Base-by-base conservation (phyloP, 2,113 vertebrate genomes). In the Rhineura floridana region DNA sequence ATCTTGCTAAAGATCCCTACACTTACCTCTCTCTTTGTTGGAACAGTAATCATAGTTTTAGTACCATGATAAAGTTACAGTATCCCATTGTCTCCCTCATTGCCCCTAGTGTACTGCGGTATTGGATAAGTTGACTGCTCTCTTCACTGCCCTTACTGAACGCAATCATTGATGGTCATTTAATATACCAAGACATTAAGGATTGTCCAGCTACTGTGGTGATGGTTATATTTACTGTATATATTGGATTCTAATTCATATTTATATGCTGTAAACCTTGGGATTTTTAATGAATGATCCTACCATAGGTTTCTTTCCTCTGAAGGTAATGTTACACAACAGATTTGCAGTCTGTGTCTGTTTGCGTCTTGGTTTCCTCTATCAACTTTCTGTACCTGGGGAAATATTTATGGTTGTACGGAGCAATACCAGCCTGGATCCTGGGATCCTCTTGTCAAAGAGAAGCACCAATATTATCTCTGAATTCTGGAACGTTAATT, bases 71-170 rank as follows among this genome's bases (percentile, higher is more conserved):
- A 19, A 21, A 80, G 46, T 23, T 81, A 50, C 11, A 83, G 65
- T 4, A 25, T 9, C 4, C 15, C 46, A 2, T 7, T 4, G 76
- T 86, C 39, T 1, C 62, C 86, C 72, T 0, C 0, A 52, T 6
- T 39, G 30, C 80, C 28, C 6, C 17, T 0, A 0, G 11, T 39
- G 59, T 4, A 4, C n/a, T 10, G 13, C 9, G n/a, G 25, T 28
- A 36, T 6, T 13, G 8, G 12, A 39, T 36, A 23, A 15, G 59
- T 28, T 65, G 65, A 89, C 48, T 86, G 13, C 59, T 39, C 28
- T 76, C 44, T 62, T 62, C 5, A n/a, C 78, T 46, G 17, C n/a
- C 15, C 15, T 76, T 82, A 50, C 8, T 88, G 23, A 76, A 48
- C 83, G 33, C 55, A 59, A 9, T 59, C 3, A 5, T 59, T 59